phyloP scores from a whole-genome alignment of 2,888 invertebrate species.

The Caenorhabditis macrosperma region DNA sequence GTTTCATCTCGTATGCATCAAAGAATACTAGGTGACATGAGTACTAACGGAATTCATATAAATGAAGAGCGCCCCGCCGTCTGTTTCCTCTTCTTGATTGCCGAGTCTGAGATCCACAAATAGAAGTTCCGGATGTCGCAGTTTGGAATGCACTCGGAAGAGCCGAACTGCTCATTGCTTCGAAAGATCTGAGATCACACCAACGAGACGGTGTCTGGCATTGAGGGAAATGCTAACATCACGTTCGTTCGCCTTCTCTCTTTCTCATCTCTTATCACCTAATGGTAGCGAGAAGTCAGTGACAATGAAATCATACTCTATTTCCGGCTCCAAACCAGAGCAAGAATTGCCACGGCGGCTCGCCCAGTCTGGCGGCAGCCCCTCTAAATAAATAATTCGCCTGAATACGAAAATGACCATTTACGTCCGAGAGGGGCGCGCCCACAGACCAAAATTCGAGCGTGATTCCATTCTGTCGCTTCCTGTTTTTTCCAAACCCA shows the following conservation, averaged over 20 bases:
- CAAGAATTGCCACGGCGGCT: background rate
- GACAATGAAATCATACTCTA: background rate
- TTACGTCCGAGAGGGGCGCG: background rate
- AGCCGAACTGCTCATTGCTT: too few relatives aligned
- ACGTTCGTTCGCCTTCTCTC: background rate
- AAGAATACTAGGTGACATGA: constrained; percentile 34
- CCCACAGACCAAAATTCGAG: background rate
- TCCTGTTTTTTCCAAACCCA: background rate
- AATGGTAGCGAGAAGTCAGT: too few relatives aligned
- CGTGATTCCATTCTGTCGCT: background rate
- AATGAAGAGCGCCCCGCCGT: constrained; percentile 2
- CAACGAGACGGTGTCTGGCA: too few relatives aligned
- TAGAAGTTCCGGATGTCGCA: background rate
- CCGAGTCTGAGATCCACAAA: background rate
- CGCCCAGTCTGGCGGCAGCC: background rate
- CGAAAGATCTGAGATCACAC: too few relatives aligned
- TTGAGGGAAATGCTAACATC: too few relatives aligned
- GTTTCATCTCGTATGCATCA: constrained; percentile 56
- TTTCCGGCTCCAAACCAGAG: background rate
- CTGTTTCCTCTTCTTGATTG: background rate
- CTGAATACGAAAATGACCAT: constrained; percentile 9
- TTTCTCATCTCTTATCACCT: background rate
- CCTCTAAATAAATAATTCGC: constrained; percentile 1
- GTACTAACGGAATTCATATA: background rate
- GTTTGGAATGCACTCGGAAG: too few relatives aligned